Conservation (phyloP, 2,888 invertebrate genomes). For the Atrina japonica region DNA sequence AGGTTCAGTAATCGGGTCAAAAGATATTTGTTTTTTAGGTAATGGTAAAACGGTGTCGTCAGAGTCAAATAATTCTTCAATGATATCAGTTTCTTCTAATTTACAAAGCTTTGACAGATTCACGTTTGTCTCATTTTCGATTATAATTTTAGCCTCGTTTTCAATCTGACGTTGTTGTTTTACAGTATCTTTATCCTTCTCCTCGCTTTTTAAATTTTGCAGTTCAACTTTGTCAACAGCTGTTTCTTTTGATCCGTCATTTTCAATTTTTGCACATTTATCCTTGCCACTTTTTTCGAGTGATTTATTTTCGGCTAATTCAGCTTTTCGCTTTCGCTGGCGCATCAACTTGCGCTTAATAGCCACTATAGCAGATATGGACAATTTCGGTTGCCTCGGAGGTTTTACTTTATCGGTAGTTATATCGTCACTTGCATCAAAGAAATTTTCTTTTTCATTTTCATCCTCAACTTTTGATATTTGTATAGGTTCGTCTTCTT, state of each 20-base stretch:
- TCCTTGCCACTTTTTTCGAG: background rate
- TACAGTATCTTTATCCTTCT: background rate
- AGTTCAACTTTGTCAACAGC: conserved; percentile 7
- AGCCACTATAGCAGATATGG: conserved; percentile 51
- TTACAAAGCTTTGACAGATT: conserved; percentile 64
- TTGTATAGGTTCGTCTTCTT: background rate
- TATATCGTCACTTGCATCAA: background rate
- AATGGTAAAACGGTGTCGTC: conserved; percentile 52
- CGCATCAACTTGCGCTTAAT: conserved; percentile 47
- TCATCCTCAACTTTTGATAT: background rate
- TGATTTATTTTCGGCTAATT: conserved; percentile 3
- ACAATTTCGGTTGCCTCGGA: conserved; percentile 43
- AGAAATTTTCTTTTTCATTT: conserved; percentile 3
- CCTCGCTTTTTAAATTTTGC: too few relatives aligned
- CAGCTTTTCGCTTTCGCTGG: conserved; percentile 40
- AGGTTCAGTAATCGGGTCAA: conserved; percentile 60
- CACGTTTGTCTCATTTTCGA: conserved; percentile 70
- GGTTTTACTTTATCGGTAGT: background rate
- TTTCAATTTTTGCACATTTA: conserved; percentile 34
- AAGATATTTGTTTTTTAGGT: conserved; percentile 60
- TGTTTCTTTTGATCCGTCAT: conserved; percentile 20
- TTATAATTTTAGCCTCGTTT: conserved; percentile 56
- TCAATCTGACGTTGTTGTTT: conserved; percentile 28
- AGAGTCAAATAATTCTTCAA: conserved; percentile 64
- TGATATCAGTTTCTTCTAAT: conserved; percentile 61